Conservation (phyloP, 23 tunicate genomes). For the Corella eumyota region DNA sequence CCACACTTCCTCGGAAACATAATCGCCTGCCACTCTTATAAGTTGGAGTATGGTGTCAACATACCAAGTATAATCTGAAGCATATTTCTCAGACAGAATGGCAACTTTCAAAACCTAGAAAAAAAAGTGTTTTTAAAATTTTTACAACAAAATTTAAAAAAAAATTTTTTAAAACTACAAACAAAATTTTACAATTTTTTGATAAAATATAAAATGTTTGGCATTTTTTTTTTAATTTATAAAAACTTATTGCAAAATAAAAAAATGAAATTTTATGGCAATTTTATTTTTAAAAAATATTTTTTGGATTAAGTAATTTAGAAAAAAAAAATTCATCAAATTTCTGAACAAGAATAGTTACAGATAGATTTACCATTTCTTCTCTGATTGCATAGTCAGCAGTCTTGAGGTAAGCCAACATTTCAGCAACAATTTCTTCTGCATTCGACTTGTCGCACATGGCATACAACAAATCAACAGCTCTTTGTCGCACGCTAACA, state of each 20-base stretch:
- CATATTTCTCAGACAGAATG: constrained; percentile 95
- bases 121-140: neutral
- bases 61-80: constrained; percentile 96
- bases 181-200: too few species aligned
- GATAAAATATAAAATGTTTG: too few species aligned
- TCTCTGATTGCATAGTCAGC: constrained; percentile 99
- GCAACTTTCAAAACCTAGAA: constrained; percentile 94
- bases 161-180: too few species aligned
- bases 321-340: too few species aligned
- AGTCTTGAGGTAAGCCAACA: constrained; percentile 83
- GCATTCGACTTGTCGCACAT: constrained; percentile 97
- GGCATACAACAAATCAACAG: constrained; percentile 94
- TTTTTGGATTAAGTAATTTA: too few species aligned
- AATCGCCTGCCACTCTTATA: constrained; percentile 97
- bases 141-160: too few species aligned
- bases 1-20: constrained; percentile 99
- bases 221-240: neutral
- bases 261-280: neutral
- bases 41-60: constrained; percentile 95
- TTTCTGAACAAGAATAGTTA: too few species aligned
- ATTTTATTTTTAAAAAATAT: neutral
- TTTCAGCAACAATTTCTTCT: constrained; percentile 94
- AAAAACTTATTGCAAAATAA: neutral
- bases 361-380: constrained; percentile 75
- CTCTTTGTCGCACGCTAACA: constrained; percentile 95